Conservation (phyloP, 2,113 vertebrate genomes). For the Eleginops maclovinus region DNA sequence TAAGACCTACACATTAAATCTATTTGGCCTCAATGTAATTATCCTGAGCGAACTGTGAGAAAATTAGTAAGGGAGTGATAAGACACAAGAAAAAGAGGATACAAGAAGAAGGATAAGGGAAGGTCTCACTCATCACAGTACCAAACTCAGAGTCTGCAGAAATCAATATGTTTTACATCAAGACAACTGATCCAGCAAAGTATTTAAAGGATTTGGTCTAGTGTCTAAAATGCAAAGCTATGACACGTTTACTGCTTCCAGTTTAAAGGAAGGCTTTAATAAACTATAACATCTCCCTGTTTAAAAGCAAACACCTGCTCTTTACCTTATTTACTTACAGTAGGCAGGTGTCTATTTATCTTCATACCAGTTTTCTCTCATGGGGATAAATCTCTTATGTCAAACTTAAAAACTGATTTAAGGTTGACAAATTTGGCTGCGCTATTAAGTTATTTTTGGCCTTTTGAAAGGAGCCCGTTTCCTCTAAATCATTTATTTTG, state of each 20-base stretch:
- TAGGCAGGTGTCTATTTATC: not conserved
- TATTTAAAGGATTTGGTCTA: constrained; percentile 16
- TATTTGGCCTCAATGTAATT: constrained; percentile 59
- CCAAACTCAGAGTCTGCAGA: constrained; percentile 30
- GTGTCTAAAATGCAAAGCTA: not conserved
- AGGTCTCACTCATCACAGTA: not conserved
- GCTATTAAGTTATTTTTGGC: not conserved
- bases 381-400: not conserved
- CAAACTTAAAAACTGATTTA: not conserved
- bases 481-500: no score
- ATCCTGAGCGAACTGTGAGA: constrained; percentile 32
- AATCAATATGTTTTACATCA: constrained; percentile 37
- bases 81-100: constrained; percentile 5
- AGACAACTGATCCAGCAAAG: constrained; percentile 23
- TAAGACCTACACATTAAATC: constrained; percentile 50
- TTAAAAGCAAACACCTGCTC: constrained; percentile 21
- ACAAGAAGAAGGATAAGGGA: constrained; percentile 1
- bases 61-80: constrained; percentile 31
- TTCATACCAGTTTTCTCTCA: not conserved
- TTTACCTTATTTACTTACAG: constrained; percentile 7
- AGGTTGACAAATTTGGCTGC: not conserved
- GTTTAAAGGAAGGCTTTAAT: constrained; percentile 1
- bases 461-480: not conserved
- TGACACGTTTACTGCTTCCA: constrained; percentile 13
- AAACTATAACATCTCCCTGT: not conserved